Conservation (phyloP, 2,113 vertebrate genomes). For the Gasterosteus nipponicus region DNA sequence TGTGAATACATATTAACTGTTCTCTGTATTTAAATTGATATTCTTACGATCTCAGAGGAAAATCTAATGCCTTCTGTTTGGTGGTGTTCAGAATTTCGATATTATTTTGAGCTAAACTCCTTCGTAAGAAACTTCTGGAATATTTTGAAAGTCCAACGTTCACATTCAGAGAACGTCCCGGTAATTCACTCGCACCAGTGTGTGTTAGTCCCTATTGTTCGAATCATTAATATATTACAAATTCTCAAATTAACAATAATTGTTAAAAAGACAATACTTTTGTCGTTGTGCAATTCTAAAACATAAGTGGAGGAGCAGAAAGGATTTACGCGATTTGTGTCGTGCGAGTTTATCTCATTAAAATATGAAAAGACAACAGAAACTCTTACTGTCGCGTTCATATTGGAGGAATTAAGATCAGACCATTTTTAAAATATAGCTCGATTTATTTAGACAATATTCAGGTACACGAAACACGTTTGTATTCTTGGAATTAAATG, state of each 20-base stretch:
- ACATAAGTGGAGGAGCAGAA: background rate
- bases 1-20: background rate
- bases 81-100: background rate
- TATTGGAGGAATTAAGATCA: background rate
- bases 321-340: background rate
- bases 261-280: background rate
- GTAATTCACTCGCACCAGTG: background rate
- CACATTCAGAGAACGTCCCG: conserved; percentile 14
- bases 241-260: background rate
- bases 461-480: background rate
- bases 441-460: background rate
- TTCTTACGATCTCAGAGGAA: background rate
- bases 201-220: background rate
- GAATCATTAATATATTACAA: background rate
- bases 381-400: background rate
- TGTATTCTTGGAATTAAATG: background rate
- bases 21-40: background rate
- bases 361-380: conserved; percentile 3
- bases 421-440: background rate
- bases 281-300: background rate
- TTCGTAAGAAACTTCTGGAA: conserved; percentile 21
- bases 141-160: conserved; percentile 9
- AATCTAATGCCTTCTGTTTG: background rate
- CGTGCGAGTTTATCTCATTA: background rate
- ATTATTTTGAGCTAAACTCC: conserved; percentile 6